Evolutionary conservation across 2,888 invertebrate genomes (phyloP).

Genomic region (Lagria hirta): DNA sequence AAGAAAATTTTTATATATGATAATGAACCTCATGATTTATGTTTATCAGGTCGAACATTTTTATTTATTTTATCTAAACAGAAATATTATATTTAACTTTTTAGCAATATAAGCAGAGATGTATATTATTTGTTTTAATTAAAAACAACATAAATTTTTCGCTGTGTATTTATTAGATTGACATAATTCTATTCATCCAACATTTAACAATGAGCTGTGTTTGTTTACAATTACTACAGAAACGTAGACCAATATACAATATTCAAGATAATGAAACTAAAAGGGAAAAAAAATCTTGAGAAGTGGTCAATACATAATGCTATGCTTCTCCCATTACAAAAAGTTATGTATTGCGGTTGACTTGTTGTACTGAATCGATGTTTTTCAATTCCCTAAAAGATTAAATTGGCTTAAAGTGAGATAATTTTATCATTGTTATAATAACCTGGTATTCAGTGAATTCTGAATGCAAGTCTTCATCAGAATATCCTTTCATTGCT

Average conservation of each 20-base stretch:
- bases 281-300: slow-evolving; percentile 86
- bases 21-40: no score
- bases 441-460: slow-evolving; percentile 75
- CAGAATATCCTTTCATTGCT: slow-evolving; percentile 87
- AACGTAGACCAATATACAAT: slow-evolving; percentile 90
- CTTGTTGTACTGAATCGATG: slow-evolving; percentile 61
- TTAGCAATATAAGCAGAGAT: no score
- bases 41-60: no score
- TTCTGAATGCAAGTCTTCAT: slow-evolving; percentile 74
- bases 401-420: background rate
- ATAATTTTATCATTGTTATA: slow-evolving; percentile 1
- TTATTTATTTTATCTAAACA: no score
- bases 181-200: no score
- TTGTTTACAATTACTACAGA: no score
- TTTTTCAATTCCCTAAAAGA: slow-evolving; percentile 57
- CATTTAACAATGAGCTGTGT: no score
- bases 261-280: slow-evolving; percentile 87
- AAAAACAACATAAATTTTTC: no score
- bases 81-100: no score
- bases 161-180: no score
- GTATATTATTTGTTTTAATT: no score
- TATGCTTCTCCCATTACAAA: slow-evolving; percentile 76
- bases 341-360: slow-evolving; percentile 80
- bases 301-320: slow-evolving; percentile 85
- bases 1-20: no score